Percentiles rank a stretch among this genome's conserved stretches.
phyloP scores from a whole-genome alignment of 2,888 invertebrate species.

The Crepidodera aurea region DNA sequence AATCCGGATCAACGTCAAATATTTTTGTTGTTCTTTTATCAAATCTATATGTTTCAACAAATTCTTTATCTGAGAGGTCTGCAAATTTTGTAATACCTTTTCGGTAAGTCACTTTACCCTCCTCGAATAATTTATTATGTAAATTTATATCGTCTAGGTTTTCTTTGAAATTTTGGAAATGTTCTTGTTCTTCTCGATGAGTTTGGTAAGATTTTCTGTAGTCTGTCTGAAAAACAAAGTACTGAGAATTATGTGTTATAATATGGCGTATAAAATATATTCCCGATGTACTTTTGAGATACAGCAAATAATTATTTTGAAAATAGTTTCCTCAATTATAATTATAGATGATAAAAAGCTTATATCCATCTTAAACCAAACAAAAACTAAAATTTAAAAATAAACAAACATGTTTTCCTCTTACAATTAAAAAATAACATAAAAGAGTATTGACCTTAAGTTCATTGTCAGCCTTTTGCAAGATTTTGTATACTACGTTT shows the following conservation, averaged over 20 bases:
- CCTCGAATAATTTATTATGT: conserved; percentile 20
- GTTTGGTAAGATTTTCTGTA: conserved; percentile 16
- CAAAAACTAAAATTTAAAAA: no score
- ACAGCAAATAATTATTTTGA: no score
- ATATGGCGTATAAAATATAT: neutral
- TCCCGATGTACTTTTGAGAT: no score
- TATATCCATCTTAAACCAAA: no score
- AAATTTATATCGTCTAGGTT: conserved; percentile 17
- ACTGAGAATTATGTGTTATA: neutral
- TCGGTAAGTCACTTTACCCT: conserved; percentile 16
- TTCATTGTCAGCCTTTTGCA: no score
- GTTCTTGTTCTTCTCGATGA: conserved; percentile 5
- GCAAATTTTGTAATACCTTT: conserved; percentile 26
- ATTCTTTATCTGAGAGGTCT: conserved; percentile 24
- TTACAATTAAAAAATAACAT: no score
- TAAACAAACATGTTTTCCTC: no score
- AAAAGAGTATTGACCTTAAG: no score
- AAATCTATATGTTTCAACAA: conserved; percentile 12
- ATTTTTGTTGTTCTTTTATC: conserved; percentile 3
- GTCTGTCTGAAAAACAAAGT: conserved; percentile 7
- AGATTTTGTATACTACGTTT: no score
- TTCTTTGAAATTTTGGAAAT: conserved; percentile 11
- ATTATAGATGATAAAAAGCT: no score
- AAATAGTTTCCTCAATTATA: no score
- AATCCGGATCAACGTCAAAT: neutral